Percentiles rank a stretch among this genome's conserved stretches.
These are phyloP conservation scores for Drosophila melanica DNA, from an alignment of 1,140 invertebrate species.

Conservation along the genomic window DNA sequence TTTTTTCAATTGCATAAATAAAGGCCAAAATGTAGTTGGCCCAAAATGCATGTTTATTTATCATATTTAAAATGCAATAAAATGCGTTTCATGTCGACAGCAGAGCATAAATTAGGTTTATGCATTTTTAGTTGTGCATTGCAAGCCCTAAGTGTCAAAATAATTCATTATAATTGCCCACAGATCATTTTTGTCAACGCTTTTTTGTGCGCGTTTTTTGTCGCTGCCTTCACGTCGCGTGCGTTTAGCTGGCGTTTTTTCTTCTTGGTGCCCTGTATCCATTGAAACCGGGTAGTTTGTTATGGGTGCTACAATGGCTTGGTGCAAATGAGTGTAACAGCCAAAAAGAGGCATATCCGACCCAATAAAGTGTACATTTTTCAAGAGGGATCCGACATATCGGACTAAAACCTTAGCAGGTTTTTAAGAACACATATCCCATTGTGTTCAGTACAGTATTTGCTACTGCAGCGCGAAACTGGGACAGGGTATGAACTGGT, in stretches of 20 bases:
- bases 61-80: slow-evolving; percentile 83
- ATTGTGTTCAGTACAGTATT: no score
- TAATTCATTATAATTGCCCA: slow-evolving; percentile 83
- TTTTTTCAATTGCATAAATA: slow-evolving; percentile 32
- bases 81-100: slow-evolving; percentile 63
- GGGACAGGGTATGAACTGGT: no score
- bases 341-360: no score
- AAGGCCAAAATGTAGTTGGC: slow-evolving; percentile 30
- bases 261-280: neutral
- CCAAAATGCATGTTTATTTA: slow-evolving; percentile 71
- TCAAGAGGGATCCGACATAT: no score
- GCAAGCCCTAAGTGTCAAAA: slow-evolving; percentile 79
- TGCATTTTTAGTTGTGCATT: slow-evolving; percentile 76
- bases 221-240: slow-evolving; percentile 47
- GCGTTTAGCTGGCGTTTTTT: slow-evolving; percentile 57
- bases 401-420: no score
- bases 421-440: no score
- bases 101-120: slow-evolving; percentile 75
- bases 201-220: slow-evolving; percentile 35
- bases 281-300: no score
- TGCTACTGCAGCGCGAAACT: no score
- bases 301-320: no score
- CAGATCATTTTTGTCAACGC: slow-evolving; percentile 81
- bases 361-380: no score
- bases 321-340: no score